Evolutionary conservation across 2,113 vertebrate genomes (phyloP).

Genomic region (Arenaria interpres): DNA sequence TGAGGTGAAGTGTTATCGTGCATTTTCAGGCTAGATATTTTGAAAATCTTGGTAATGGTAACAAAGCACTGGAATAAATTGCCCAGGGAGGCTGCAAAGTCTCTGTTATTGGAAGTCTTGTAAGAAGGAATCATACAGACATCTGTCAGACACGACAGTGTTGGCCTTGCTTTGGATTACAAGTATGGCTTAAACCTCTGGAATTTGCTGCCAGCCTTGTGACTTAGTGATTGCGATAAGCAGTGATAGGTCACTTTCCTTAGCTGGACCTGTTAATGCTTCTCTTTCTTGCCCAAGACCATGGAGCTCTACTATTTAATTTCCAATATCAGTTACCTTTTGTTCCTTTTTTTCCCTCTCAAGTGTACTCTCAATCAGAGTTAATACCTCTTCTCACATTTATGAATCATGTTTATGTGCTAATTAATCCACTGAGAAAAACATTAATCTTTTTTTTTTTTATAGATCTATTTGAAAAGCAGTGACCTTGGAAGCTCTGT

Average conservation of each 20-base stretch:
- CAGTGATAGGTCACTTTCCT: background rate
- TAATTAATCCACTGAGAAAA: background rate
- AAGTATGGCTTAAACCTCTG: background rate
- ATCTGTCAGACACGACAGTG: background rate
- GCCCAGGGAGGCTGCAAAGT: background rate
- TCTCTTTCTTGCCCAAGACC: background rate
- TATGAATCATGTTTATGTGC: background rate
- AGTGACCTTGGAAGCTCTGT: constrained; percentile 79
- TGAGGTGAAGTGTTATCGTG: background rate
- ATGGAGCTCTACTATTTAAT: background rate
- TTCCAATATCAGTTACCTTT: background rate
- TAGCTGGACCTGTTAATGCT: background rate
- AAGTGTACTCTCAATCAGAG: background rate
- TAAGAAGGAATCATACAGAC: background rate
- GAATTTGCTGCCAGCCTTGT: background rate
- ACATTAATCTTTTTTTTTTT: background rate
- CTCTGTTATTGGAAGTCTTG: background rate
- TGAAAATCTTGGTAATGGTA: background rate
- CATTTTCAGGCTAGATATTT: background rate
- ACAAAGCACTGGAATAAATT: background rate
- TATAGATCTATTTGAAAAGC: constrained; percentile 83
- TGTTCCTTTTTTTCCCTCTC: background rate
- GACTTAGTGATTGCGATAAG: background rate
- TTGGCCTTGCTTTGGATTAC: background rate
- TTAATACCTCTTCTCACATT: background rate